Percentiles rank a stretch among this genome's conserved stretches.
Evolutionary conservation across 1,140 invertebrate species (phyloP).

Genomic region (Drosophila repleta): DNA sequence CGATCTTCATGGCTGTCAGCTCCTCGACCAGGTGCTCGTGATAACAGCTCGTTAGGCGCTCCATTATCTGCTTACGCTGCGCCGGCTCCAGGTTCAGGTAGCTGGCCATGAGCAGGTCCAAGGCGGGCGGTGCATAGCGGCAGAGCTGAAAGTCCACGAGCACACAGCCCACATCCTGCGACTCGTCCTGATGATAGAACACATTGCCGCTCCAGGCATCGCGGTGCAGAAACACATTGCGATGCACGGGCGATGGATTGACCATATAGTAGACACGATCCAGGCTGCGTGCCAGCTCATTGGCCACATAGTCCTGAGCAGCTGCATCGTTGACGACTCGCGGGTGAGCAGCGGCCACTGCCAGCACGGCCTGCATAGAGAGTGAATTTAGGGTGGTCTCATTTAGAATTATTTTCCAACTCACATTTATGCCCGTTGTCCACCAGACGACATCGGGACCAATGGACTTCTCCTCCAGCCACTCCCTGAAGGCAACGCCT

Average conservation of each 20-base stretch:
- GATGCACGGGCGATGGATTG: slow-evolving; percentile 70
- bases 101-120: slow-evolving; percentile 84
- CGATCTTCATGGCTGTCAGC: slow-evolving; percentile 45
- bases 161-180: slow-evolving; percentile 83
- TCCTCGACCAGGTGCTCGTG: slow-evolving; percentile 50
- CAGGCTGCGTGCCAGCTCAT: slow-evolving; percentile 64
- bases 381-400: background rate
- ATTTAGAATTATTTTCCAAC: background rate
- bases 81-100: slow-evolving; percentile 65
- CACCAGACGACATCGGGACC: slow-evolving; percentile 62
- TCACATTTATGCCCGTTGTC: slow-evolving; percentile 64
- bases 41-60: slow-evolving; percentile 8
- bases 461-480: slow-evolving; percentile 59
- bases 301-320: slow-evolving; percentile 58
- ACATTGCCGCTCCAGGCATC: slow-evolving; percentile 88
- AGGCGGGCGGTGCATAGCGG: slow-evolving; percentile 85
- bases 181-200: slow-evolving; percentile 85
- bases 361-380: slow-evolving; percentile 56
- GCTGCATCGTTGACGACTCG: slow-evolving; percentile 28
- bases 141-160: slow-evolving; percentile 87
- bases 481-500: slow-evolving; percentile 76
- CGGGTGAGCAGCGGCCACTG: slow-evolving; percentile 61
- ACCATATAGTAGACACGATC: slow-evolving; percentile 74
- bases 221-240: slow-evolving; percentile 86
- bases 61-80: slow-evolving; percentile 41